phyloP scores from a whole-genome alignment of 2,113 vertebrate genomes.

The Terrapene triunguis region DNA sequence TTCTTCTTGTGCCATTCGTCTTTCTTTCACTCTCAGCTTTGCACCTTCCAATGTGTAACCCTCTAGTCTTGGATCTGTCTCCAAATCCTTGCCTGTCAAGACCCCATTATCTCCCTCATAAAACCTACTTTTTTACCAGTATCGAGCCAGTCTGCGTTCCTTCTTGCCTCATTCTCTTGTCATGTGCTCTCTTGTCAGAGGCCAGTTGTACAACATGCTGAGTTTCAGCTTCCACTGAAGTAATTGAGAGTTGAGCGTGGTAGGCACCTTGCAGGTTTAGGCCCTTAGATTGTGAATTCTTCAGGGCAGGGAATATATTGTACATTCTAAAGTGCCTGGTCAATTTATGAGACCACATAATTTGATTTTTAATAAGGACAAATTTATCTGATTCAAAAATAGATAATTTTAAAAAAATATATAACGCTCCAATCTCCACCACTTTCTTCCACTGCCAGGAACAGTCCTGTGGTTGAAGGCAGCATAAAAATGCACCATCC shows the following conservation, averaged over 20 bases:
- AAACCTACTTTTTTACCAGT: not conserved
- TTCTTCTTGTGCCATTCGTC: not conserved
- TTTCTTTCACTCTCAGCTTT: not conserved
- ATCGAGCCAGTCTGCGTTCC: not conserved
- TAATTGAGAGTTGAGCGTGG: not conserved
- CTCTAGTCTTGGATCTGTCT: not conserved
- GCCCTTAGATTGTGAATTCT: not conserved
- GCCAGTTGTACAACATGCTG: not conserved
- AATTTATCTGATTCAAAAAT: not conserved
- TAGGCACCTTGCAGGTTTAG: not conserved
- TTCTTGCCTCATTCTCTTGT: not conserved
- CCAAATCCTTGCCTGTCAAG: not conserved
- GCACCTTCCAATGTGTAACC: not conserved
- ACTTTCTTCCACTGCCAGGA: not conserved
- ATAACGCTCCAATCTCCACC: not conserved
- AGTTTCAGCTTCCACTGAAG: not conserved
- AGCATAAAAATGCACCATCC: not conserved
- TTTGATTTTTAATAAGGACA: not conserved
- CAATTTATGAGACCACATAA: not conserved
- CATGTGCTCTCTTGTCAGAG: not conserved
- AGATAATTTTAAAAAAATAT: not conserved
- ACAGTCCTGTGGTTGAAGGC: not conserved
- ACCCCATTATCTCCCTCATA: not conserved
- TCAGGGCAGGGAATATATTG: accelerated
- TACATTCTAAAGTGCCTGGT: not conserved